Conservation (phyloP, 1,140 invertebrate species). For the Psix sp. region DNA sequence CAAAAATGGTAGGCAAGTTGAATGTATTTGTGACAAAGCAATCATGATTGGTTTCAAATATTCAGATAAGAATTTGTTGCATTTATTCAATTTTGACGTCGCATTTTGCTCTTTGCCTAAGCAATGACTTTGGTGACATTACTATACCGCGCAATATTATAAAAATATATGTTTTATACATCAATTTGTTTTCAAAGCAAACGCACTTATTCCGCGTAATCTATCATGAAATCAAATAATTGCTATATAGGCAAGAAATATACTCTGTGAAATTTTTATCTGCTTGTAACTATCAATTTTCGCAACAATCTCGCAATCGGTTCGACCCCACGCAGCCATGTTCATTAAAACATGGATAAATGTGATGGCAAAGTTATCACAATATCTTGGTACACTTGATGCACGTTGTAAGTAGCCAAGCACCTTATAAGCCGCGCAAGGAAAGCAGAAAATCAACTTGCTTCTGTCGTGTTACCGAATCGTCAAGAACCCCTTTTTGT, state of each 20-base stretch:
- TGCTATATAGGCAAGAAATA: conserved; percentile 5
- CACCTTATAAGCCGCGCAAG: conserved; percentile 31
- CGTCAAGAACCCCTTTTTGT: conserved; percentile 38
- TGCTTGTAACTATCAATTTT: conserved; percentile 16
- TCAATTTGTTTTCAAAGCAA: conserved; percentile 4
- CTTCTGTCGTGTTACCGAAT: conserved; percentile 35
- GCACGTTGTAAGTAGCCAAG: conserved; percentile 10
- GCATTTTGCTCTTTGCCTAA: neutral
- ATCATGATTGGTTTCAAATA: too few species aligned
- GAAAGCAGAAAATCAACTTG: conserved; percentile 37
- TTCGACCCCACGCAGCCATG: conserved; percentile 12
- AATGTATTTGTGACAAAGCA: conserved; percentile 27
- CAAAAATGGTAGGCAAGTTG: conserved; percentile 10
- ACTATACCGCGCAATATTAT: neutral
- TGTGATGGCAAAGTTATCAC: conserved; percentile 26
- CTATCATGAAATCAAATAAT: conserved; percentile 9
- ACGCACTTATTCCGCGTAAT: neutral
- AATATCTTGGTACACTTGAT: conserved; percentile 20
- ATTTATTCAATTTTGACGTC: conserved; percentile 15
- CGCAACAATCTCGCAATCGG: conserved; percentile 9
- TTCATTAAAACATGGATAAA: conserved; percentile 35
- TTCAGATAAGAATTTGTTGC: conserved; percentile 25
- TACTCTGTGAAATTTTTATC: conserved; percentile 17
- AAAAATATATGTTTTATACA: too few species aligned
- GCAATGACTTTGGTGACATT: too few species aligned